Evolutionary conservation across 2,797 vertebrate genomes (phyloP).

Genomic region (Arrhamphus sclerolepis): DNA sequence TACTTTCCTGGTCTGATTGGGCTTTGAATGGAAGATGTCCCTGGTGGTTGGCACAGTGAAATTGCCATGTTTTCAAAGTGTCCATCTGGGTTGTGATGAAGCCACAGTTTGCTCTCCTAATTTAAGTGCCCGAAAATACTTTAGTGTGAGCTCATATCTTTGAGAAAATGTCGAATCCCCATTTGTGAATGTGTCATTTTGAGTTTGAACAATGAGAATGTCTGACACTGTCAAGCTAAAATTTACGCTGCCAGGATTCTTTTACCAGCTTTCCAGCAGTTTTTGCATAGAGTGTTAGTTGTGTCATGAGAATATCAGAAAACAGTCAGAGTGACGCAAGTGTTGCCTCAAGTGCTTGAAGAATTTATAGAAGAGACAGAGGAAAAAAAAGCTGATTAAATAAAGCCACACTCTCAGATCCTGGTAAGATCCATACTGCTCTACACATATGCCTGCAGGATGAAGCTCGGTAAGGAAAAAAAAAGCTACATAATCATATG

Average conservation of each 20-base stretch:
- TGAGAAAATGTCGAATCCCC: not conserved
- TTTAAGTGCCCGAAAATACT: conserved; percentile 31
- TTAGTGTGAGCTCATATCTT: not conserved
- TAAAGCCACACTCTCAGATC: conserved; percentile 24
- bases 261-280: conserved; percentile 28
- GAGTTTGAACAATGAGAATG: conserved; percentile 13
- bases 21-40: conserved; percentile 68
- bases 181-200: not conserved
- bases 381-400: conserved; percentile 43
- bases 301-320: conserved; percentile 40
- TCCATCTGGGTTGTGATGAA: conserved; percentile 69
- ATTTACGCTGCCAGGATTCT: conserved; percentile 5
- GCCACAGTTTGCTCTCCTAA: conserved; percentile 32
- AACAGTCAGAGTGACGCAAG: conserved; percentile 21
- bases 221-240: conserved; percentile 26
- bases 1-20: conserved; percentile 84
- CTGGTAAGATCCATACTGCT: conserved; percentile 33
- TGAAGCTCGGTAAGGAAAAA: not conserved
- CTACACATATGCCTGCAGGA: conserved; percentile 32
- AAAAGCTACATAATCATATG: conserved; percentile 22
- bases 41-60: conserved; percentile 77
- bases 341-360: conserved; percentile 8
- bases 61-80: conserved; percentile 81
- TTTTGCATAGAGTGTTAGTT: conserved; percentile 6
- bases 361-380: conserved; percentile 52